Conservation (phyloP, 1,140 invertebrate genomes). For the Lepidurus packardi region DNA sequence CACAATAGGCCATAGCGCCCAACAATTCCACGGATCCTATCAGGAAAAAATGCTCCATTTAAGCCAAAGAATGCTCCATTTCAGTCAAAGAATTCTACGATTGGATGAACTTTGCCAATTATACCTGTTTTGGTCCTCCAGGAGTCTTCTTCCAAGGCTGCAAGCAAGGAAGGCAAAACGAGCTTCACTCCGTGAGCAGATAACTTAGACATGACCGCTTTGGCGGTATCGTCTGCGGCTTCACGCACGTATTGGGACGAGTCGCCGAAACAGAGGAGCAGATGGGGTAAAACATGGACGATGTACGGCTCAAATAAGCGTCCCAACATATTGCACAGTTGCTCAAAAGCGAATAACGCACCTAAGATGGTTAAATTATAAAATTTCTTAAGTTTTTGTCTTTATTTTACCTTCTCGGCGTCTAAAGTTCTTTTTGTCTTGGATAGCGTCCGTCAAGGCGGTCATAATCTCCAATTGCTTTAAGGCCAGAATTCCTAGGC, state of each 20-base stretch:
- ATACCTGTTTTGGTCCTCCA: conserved; percentile 96
- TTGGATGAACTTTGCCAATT: not conserved
- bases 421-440: conserved; percentile 93
- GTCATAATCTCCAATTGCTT: conserved; percentile 96
- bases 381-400: not conserved
- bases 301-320: conserved; percentile 98
- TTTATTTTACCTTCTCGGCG: conserved; percentile 71
- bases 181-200: conserved; percentile 96
- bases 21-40: conserved; percentile 89
- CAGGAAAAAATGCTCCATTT: conserved; percentile 33
- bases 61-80: not conserved
- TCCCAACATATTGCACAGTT: conserved; percentile 90
- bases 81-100: not conserved
- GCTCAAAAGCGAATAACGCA: conserved; percentile 94
- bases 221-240: conserved; percentile 89
- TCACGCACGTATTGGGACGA: conserved; percentile 80
- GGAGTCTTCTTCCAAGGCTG: conserved; percentile 92
- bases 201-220: conserved; percentile 86
- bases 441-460: conserved; percentile 85
- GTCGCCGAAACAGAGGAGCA: conserved; percentile 94
- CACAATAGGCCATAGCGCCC: conserved; percentile 96
- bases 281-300: conserved; percentile 89
- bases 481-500: conserved; percentile 88
- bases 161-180: conserved; percentile 80
- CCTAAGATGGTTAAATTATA: conserved; percentile 49